Evolutionary conservation across 2,888 invertebrate species (phyloP).

Genomic region (Pammene aurita): DNA sequence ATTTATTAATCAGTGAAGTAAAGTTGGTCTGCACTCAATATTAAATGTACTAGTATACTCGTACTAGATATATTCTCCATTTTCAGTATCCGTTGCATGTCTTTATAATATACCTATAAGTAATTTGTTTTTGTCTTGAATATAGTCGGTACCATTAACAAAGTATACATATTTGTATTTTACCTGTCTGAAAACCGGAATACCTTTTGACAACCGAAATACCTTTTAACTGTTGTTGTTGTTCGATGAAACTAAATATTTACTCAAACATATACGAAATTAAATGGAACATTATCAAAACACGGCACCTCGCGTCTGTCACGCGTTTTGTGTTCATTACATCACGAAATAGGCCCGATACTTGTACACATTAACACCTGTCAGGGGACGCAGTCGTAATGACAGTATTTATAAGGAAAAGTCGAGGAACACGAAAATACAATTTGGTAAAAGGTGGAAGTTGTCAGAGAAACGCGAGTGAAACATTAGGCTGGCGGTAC

Average conservation of each 20-base stretch:
- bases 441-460: constrained; percentile 81
- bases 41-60: too few relatives aligned
- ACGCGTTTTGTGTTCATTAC: constrained; percentile 70
- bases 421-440: constrained; percentile 81
- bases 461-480: constrained; percentile 80
- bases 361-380: constrained; percentile 78
- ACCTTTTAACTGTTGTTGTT: too few relatives aligned
- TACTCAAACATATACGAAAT: constrained; percentile 21
- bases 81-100: too few relatives aligned
- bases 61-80: too few relatives aligned
- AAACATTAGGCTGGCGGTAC: constrained; percentile 77
- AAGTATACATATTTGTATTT: neutral
- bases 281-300: constrained; percentile 2
- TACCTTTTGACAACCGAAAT: neutral
- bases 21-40: too few relatives aligned
- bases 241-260: constrained; percentile 2
- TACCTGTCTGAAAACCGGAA: too few relatives aligned
- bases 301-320: constrained; percentile 16
- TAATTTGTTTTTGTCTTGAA: too few relatives aligned
- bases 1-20: too few relatives aligned
- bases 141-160: too few relatives aligned
- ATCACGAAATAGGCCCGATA: constrained; percentile 69
- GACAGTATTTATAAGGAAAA: constrained; percentile 83
- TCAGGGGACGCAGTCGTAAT: constrained; percentile 78
- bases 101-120: too few relatives aligned